phyloP scores from a whole-genome alignment of 23 tunicate genomes.

The Phallusia fumigata region DNA sequence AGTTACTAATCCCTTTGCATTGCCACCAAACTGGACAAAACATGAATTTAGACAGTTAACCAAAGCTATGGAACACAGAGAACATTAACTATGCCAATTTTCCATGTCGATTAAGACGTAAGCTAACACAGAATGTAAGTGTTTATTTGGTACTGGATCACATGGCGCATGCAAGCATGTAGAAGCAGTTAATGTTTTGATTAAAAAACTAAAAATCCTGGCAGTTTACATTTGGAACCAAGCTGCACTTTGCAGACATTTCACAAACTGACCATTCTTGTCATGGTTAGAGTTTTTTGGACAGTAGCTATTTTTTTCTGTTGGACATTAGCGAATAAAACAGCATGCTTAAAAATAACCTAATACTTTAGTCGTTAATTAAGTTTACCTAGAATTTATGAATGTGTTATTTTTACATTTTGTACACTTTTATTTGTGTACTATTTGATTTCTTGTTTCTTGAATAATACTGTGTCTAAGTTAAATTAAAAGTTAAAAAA shows the following conservation, averaged over 20 bases:
- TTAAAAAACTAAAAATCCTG: not conserved
- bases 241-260: constrained; percentile 5
- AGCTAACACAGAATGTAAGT: not conserved
- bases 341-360: too few species aligned
- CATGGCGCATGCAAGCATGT: not conserved
- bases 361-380: too few species aligned
- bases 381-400: too few species aligned
- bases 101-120: too few species aligned
- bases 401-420: too few species aligned
- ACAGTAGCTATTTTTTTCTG: not conserved
- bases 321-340: too few species aligned
- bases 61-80: not conserved
- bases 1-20: not conserved
- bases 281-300: not conserved
- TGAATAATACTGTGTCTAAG: too few species aligned
- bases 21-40: not conserved
- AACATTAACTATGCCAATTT: not conserved
- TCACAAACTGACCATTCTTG: not conserved
- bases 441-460: too few species aligned
- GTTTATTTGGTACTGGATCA: not conserved
- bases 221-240: not conserved
- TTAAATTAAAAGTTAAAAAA: too few species aligned
- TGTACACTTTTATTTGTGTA: too few species aligned
- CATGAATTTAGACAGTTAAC: not conserved
- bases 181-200: not conserved